Evolutionary conservation across 2,888 invertebrate genomes (phyloP), one percentile per base, ranked within the genome.

Genomic region (Ernsta delagoae): DNA sequence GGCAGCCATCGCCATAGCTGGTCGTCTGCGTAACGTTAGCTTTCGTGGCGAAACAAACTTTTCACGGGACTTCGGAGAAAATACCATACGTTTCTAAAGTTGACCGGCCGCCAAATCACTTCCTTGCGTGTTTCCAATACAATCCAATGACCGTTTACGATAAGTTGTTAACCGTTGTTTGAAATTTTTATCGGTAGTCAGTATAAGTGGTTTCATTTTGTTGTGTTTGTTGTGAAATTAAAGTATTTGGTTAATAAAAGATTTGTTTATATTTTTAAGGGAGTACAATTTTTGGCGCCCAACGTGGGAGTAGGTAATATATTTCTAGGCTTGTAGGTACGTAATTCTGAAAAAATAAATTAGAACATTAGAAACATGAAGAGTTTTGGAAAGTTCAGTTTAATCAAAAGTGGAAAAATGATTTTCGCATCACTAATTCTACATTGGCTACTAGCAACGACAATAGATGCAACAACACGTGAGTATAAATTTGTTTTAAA

Each of bases 1-100:
- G 74, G 75, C 73, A 80, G 80, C 76, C 80, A 76, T 74, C 78
- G 31, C 31, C 31, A 31, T 31, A 31, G 31, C 31, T 31, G 85
- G 91, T 82, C 82, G 89, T 75, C 83, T 77, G 77, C 77, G 45
- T 53, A 62, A 70, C 73, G 70, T 69, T 31, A n/a, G 50, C 43
- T 61, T 70, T 70, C 73, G 78, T 77, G 72, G 73, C 76, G 77
- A 80, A 80, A 77, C 78, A 91, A 92, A 92, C 92, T 92, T 92
- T 92, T 92, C 86, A 86, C 92, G 92, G 86, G 77, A 83, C 83
- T 83, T 84, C 85, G 84, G 79, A 80, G 85, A 87, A 84, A 83
- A 43, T 84, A 87, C 82, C 83, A 78, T 75, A 78, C 76, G 77
- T 75, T 82, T 82, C 79, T 74, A 74, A 81, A 84, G 82, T 83